Conservation (phyloP, 2,888 invertebrate genomes). For the Oligia latruncula region DNA sequence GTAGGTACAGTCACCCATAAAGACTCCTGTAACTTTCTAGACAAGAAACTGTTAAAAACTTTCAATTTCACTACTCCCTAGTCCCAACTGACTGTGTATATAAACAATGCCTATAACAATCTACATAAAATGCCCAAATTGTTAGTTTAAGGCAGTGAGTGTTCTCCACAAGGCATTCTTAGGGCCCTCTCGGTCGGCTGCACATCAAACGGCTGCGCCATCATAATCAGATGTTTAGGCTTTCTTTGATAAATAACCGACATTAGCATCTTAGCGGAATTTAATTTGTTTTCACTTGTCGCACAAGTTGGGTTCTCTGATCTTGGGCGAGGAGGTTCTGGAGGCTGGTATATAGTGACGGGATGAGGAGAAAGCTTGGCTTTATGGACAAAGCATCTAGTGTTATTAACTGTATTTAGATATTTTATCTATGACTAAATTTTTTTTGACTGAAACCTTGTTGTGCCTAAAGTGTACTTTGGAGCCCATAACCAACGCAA, state of each 20-base stretch:
- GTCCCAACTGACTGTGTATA: slow-evolving; percentile 1
- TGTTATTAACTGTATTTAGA: too few species aligned
- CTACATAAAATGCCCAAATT: slow-evolving; percentile 70
- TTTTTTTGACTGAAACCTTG: not conserved
- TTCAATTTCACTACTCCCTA: slow-evolving; percentile 12
- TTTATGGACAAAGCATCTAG: not conserved
- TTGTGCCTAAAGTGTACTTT: not conserved
- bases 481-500: too few species aligned
- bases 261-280: slow-evolving; percentile 85
- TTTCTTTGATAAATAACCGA: slow-evolving; percentile 88
- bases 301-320: slow-evolving; percentile 61
- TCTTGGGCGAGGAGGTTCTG: slow-evolving; percentile 41
- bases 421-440: not conserved
- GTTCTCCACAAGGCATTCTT: slow-evolving; percentile 85
- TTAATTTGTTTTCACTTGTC: slow-evolving; percentile 86
- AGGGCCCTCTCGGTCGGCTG: slow-evolving; percentile 77
- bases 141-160: slow-evolving; percentile 72
- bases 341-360: slow-evolving; percentile 15
- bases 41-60: not conserved
- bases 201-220: slow-evolving; percentile 84
- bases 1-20: not conserved
- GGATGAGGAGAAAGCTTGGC: slow-evolving; percentile 4
- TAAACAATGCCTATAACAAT: slow-evolving; percentile 56
- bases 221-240: slow-evolving; percentile 87
- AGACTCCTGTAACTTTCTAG: not conserved